These are phyloP conservation scores for Actias luna DNA, from an alignment of 2,888 invertebrate species.

Conservation along the genomic window DNA sequence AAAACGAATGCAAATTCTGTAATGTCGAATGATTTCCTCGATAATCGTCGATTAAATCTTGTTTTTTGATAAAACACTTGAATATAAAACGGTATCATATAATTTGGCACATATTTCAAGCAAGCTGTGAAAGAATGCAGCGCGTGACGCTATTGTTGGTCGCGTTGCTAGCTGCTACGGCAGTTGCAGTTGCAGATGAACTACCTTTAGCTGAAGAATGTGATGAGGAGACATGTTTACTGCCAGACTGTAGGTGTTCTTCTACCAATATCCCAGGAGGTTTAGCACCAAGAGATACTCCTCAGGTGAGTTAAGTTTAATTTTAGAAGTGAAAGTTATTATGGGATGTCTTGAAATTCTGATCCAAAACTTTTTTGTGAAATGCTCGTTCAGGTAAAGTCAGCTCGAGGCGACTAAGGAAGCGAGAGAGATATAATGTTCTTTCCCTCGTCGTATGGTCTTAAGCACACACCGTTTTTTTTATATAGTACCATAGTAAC, in stretches of 20 bases:
- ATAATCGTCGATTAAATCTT: background rate
- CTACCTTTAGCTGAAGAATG: conserved; percentile 51
- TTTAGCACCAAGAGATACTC: conserved; percentile 62
- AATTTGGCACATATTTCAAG: conserved; percentile 1
- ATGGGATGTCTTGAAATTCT: too few species aligned
- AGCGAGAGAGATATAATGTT: too few species aligned
- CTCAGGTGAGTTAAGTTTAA: conserved; percentile 68
- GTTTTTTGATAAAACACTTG: background rate
- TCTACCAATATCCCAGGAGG: conserved; percentile 69
- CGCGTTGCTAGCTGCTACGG: conserved; percentile 23
- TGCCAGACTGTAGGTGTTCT: conserved; percentile 81
- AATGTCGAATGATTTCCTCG: background rate
- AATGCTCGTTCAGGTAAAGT: too few species aligned
- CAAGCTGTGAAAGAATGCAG: conserved; percentile 4
- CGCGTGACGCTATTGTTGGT: conserved; percentile 21
- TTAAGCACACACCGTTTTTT: too few species aligned
- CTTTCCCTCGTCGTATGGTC: too few species aligned
- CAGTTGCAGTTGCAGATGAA: conserved; percentile 25
- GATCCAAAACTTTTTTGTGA: too few species aligned
- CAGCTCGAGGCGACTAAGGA: too few species aligned
- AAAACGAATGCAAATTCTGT: background rate
- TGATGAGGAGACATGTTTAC: conserved; percentile 56
- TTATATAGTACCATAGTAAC: too few species aligned
- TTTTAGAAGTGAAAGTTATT: too few species aligned
- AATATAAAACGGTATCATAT: background rate